Evolutionary conservation across 2,113 vertebrate genomes (phyloP), one percentile per base, ranked within the genome.

Genomic region (Talpa occidentalis): DNA sequence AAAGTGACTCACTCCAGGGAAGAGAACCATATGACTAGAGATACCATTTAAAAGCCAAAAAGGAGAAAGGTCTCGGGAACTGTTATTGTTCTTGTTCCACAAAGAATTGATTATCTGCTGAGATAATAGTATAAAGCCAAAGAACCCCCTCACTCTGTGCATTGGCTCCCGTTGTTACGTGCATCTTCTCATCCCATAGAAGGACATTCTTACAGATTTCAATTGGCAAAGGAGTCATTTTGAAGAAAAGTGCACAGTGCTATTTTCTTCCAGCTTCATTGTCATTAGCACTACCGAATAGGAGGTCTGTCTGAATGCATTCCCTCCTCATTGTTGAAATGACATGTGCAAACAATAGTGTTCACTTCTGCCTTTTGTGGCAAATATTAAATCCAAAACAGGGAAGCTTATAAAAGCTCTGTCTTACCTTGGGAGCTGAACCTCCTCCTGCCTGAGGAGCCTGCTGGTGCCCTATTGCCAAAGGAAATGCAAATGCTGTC

Each of bases 131-230:
- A 54, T 37, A 37, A 90, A 69, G 1, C 3, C 77, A 66, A 32
- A 92, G 62, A 64, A 86, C 82, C 42, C n/a, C 35, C 74, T 94
- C 44, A 28, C 79, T 94, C 74, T 54, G 77, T 76, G 77, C 47
- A 24, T 26, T 7, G 0, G 21, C n/a, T 83, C 15, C 14, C 52
- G 1, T 67, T 80, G 40, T 89, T 62, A 6, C 6, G 35, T 70
- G 73, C 86, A 87, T 82, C 59, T 10, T 76, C 64, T 92, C 8
- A 2, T 93, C 86, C 88, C 62, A n/a, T 32, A 37, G 26, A 35
- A 90, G 80, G 94, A 94, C 82, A 78, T 94, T 11, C 19, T 94
- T 91, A n/a, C 64, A 87, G 84, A 54, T 92, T 93, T 72, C 83
- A 91, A 35, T 72, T 52, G 67, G 70, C 77, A 97, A 76, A 87